Evolutionary conservation across 2,113 vertebrate species (phyloP), one percentile per base, ranked within the genome.

Genomic region (Brachionichthys hirsutus): DNA sequence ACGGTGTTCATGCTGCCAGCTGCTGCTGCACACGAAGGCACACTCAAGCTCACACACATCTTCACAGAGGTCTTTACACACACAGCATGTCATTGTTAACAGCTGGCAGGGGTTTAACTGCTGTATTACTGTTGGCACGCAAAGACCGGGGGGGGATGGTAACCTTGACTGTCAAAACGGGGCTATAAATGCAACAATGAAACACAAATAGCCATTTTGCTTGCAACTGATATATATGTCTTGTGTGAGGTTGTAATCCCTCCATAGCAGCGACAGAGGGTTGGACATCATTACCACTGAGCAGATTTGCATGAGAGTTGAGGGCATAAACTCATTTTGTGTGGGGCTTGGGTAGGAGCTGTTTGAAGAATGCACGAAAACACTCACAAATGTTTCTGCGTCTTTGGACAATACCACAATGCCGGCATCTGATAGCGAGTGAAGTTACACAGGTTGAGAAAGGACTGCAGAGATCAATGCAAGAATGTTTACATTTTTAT

Each of bases 11-110:
- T 51, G 57, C 57, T 58, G 69, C 42, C 41, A n/a, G 52, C 85
- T 86, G 84, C 83, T 86, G 85, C 67, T 46, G 76, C 63, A 61
- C 70, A 74, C 65, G 69, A 55, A 70, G 51, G 66, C 40, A 46
- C 54, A 30, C 24, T 5, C 75, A 51, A 42, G 65, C 62, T 40
- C 60, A 54, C 59, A 53, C 50, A 46, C 62, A 69, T 17, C 22
- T 34, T 47, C 56, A 45, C 48, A 54, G 65, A 49, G 54, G 64
- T 70, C 70, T 62, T 63, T 51, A 63, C 67, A 54, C 73, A 82
- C 72, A 86, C 82, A 85, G 81, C 62, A 16, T 76, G 80, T 75
- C 65, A 85, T 87, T 86, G 84, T 86, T 81, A 85, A 84, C 85
- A 89, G 78, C 85, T 87, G 84, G 80, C 78, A 62, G 82, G 64